phyloP scores from a whole-genome alignment of 2,797 vertebrate genomes.

The Tiaroga cobitis region DNA sequence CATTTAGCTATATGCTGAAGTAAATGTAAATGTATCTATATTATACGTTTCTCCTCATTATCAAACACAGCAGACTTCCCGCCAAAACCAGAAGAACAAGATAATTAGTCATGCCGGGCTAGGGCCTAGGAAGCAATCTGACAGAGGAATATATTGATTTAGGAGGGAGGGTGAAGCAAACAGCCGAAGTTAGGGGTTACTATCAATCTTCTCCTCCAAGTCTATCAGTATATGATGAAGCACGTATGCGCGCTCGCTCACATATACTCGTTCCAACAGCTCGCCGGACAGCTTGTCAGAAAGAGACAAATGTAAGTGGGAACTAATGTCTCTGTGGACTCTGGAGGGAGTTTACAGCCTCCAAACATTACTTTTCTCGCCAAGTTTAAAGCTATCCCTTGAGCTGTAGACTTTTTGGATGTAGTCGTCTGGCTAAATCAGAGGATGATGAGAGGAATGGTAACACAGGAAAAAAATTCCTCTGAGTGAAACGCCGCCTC shows the following conservation, averaged over 20 bases:
- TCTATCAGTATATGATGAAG: conserved; percentile 74
- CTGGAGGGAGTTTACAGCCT: conserved; percentile 63
- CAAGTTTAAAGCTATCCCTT: conserved; percentile 70
- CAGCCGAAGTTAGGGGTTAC: conserved; percentile 74
- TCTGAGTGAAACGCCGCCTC: conserved; percentile 65
- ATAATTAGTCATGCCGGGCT: conserved; percentile 80
- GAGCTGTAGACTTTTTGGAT: conserved; percentile 66
- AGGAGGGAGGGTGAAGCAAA: conserved; percentile 58
- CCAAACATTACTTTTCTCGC: conserved; percentile 54
- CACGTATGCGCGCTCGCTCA: conserved; percentile 58
- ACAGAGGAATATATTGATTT: conserved; percentile 81
- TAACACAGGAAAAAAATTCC: conserved; percentile 60
- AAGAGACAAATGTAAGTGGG: conserved; percentile 78
- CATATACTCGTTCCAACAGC: conserved; percentile 63
- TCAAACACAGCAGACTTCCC: conserved; percentile 67
- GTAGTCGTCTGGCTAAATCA: conserved; percentile 43
- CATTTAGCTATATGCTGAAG: conserved; percentile 64
- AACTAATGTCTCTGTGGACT: conserved; percentile 76
- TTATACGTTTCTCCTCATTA: conserved; percentile 69
- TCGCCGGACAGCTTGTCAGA: conserved; percentile 73
- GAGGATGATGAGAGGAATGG: conserved; percentile 53
- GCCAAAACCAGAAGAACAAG: conserved; percentile 71
- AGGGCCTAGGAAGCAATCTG: conserved; percentile 75
- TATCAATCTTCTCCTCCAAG: conserved; percentile 76
- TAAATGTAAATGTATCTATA: conserved; percentile 68